phyloP scores from a whole-genome alignment of 2,797 vertebrate genomes.

The Psittacula echo region DNA sequence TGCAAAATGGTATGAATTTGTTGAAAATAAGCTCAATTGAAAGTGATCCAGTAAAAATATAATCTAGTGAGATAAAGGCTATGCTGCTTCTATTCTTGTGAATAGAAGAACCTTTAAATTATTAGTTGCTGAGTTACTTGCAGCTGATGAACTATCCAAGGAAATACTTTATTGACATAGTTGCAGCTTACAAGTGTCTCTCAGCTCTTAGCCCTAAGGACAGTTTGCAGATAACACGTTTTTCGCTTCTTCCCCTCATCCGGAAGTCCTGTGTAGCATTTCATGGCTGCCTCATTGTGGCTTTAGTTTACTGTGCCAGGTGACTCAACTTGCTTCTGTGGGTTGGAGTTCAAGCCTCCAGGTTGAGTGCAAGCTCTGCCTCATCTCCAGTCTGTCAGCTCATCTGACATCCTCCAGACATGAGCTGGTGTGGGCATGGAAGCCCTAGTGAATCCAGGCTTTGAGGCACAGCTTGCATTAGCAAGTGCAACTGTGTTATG shows the following conservation, averaged over 20 bases:
- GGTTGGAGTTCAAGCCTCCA: neutral
- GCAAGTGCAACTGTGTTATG: neutral
- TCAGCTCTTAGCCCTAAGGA: neutral
- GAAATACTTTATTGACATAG: conserved; percentile 8
- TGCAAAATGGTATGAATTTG: conserved; percentile 34
- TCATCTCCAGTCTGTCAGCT: neutral
- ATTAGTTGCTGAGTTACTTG: neutral
- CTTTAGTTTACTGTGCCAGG: neutral
- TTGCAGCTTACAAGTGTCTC: neutral
- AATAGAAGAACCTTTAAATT: conserved; percentile 24
- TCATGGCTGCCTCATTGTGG: neutral
- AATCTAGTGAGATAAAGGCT: conserved; percentile 23
- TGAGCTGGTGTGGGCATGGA: neutral
- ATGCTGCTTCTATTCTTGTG: neutral
- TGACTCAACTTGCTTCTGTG: neutral
- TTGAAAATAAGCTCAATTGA: conserved; percentile 52
- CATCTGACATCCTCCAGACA: neutral
- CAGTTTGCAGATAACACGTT: neutral
- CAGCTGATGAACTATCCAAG: neutral
- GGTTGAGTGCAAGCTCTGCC: neutral
- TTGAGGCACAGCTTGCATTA: neutral
- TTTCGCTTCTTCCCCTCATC: neutral
- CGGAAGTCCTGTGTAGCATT: neutral
- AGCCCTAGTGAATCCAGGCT: neutral
- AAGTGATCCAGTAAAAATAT: conserved; percentile 47